Base-by-base conservation (phyloP, 2,888 invertebrate genomes). In the Aleiodes leptofemur region DNA sequence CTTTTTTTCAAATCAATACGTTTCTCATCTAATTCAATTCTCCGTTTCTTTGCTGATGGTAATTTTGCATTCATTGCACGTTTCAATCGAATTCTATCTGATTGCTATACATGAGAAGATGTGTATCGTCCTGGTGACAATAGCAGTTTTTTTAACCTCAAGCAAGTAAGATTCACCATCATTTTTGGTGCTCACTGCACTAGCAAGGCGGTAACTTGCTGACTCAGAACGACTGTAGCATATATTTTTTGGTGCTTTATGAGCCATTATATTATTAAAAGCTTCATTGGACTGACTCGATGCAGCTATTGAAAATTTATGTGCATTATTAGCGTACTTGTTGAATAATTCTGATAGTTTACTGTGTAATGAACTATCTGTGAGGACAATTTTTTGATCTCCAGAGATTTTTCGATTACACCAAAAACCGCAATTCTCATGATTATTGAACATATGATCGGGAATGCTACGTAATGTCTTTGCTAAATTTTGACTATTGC, bases 371-470 rank as follows among this genome's bases (percentile, higher is more conserved):
- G 50, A 59, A 43, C 23, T 8, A 75, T 29, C 51, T 16, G 56
- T 23, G 66, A 74, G 71, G 14, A 51, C 23, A 50, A 66, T 74
- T 50, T 13, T 71, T 66, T 50, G 59, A 53, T 66, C 61, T 38
- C 50, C 29, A 50, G 48, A 16, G 34, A 23, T 55, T 57, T 71
- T 50, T 16, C 48, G 50, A 13, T 64, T 69, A 55, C 82, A 80
- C 79, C 79, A 82, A 38, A 11, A 6, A 9, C 78, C 79, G 70
- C 80, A 81, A 55, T 79, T 78, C 66, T 80, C 80, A 68, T 80
- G 81, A 9, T 57, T 48, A 70, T 57, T 73, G 70, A 72, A 81
- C 23, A 77, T 31, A 64, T 81, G 76, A 76, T 77, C 69, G n/a
- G 80, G 76, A 51, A 81, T 80, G 53, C 53, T 74, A 51, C 64